Evolutionary conservation across 2,888 invertebrate genomes (phyloP).

Genomic region (Parochlus steinenii): DNA sequence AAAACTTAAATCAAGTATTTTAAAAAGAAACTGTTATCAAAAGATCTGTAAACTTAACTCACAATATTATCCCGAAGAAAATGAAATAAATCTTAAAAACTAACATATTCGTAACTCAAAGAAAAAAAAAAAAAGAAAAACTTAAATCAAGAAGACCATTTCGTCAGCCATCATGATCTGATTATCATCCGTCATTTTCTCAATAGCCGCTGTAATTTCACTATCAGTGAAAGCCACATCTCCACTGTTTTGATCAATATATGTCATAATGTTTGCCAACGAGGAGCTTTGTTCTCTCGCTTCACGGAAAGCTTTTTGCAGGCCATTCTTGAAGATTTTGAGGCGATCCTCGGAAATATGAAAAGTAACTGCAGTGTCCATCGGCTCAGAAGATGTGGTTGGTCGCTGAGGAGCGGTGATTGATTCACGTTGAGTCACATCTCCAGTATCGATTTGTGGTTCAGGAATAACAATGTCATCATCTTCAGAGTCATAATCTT

Average conservation of each 20-base stretch:
- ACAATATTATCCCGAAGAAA: no score
- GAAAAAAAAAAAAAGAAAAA: background rate
- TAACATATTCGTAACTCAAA: background rate
- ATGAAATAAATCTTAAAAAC: no score
- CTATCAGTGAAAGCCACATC: conserved; percentile 40
- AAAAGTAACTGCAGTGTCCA: conserved; percentile 16
- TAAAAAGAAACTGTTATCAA: no score
- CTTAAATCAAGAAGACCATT: conserved; percentile 65
- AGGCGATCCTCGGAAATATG: conserved; percentile 34
- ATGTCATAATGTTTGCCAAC: conserved; percentile 42
- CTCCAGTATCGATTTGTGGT: conserved; percentile 24
- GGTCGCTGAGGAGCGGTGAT: conserved; percentile 15
- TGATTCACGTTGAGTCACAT: conserved; percentile 26
- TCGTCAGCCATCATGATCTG: conserved; percentile 82
- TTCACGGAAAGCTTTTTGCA: conserved; percentile 61
- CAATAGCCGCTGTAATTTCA: conserved; percentile 65
- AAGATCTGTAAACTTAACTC: no score
- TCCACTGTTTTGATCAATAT: conserved; percentile 43
- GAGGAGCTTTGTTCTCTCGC: conserved; percentile 61
- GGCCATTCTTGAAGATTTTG: conserved; percentile 49
- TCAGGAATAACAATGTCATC: conserved; percentile 22
- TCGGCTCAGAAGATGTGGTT: conserved; percentile 14
- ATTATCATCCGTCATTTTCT: conserved; percentile 74
- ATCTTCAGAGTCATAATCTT: conserved; percentile 11
- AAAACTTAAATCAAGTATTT: no score